Evolutionary conservation across 2,113 vertebrate genomes (phyloP).

Genomic region (Anthoscopus minutus): DNA sequence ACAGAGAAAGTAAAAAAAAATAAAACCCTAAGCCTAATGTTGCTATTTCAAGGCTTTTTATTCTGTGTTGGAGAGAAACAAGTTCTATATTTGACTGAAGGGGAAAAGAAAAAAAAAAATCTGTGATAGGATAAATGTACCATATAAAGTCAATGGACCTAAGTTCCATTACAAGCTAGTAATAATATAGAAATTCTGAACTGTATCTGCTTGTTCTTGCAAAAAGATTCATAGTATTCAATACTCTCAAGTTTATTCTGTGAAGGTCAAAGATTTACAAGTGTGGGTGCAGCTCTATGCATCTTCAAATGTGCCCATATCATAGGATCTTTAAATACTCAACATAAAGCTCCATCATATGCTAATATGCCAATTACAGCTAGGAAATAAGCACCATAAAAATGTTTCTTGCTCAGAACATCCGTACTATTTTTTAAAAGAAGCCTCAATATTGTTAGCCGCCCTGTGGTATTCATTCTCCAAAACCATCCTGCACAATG

Average conservation of each 20-base stretch:
- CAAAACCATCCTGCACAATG: neutral
- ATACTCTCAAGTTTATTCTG: neutral
- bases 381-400: neutral
- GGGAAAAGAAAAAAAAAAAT: neutral
- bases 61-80: neutral
- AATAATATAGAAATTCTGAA: neutral
- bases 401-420: neutral
- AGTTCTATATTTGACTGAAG: neutral
- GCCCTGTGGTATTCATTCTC: neutral
- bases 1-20: neutral
- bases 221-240: neutral
- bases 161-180: neutral
- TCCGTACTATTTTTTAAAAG: neutral
- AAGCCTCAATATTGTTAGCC: neutral
- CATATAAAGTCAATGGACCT: neutral
- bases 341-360: fast-evolving
- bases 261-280: neutral
- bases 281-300: neutral
- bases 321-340: neutral
- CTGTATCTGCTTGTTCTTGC: neutral
- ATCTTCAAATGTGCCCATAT: neutral
- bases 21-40: neutral
- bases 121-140: neutral
- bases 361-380: neutral
- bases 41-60: neutral